phyloP scores from a whole-genome alignment of 2,797 vertebrate species.

The Oreortyx pictus region DNA sequence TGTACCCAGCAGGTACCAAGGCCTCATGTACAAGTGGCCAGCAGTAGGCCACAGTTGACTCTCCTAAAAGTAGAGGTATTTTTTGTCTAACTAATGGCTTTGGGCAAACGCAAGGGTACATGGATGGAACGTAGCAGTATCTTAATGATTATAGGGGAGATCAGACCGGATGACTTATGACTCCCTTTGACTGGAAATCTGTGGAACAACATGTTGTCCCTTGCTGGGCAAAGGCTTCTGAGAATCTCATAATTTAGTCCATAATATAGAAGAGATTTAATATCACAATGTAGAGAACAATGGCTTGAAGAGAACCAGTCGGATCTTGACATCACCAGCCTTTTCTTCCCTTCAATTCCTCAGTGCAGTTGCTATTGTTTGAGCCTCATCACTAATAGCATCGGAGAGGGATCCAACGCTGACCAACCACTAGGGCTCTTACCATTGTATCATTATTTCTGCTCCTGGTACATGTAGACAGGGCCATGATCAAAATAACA shows the following conservation, averaged over 20 bases:
- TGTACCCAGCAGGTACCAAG: neutral
- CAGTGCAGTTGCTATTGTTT: neutral
- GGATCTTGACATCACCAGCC: constrained; percentile 50
- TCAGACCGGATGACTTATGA: neutral
- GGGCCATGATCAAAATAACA: constrained; percentile 49
- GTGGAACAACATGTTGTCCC: neutral
- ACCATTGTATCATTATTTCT: constrained; percentile 40
- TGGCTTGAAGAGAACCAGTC: constrained; percentile 60
- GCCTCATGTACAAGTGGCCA: rapidly evolving
- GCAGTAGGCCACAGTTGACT: neutral
- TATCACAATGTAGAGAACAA: constrained; percentile 30
- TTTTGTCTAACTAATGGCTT: neutral
- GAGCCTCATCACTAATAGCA: constrained; percentile 33
- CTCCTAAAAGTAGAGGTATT: neutral
- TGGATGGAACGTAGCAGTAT: neutral
- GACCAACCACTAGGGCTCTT: neutral
- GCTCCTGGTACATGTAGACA: constrained; percentile 17
- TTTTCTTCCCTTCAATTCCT: constrained; percentile 27
- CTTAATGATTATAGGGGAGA: neutral
- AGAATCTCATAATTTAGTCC: constrained; percentile 15
- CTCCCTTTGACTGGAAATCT: neutral
- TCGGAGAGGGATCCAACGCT: neutral
- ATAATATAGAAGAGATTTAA: constrained; percentile 16
- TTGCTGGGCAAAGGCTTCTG: neutral
- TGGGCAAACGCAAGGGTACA: neutral